These are phyloP conservation scores for Aix galericulata DNA, from an alignment of 2,113 vertebrate species.

Conservation along the genomic window DNA sequence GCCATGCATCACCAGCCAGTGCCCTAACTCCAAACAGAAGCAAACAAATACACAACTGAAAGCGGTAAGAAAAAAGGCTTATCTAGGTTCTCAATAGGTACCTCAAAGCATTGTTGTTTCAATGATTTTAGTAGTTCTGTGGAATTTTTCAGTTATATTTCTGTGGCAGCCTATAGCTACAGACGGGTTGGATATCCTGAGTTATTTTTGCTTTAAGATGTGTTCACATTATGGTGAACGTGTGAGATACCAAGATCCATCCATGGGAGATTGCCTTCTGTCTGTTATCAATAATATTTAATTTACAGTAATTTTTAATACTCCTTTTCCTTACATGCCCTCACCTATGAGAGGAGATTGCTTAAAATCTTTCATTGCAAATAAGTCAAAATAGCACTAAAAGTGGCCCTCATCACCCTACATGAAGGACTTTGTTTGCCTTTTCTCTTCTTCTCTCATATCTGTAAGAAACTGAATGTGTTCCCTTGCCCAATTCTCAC, in stretches of 20 bases:
- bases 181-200: background rate
- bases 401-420: background rate
- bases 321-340: background rate
- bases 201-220: background rate
- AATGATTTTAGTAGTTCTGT: background rate
- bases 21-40: background rate
- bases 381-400: background rate
- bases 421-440: background rate
- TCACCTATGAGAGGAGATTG: background rate
- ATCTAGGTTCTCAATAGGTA: background rate
- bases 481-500: background rate
- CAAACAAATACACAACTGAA: background rate
- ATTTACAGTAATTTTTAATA: background rate
- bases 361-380: background rate
- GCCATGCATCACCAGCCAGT: background rate
- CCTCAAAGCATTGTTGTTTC: background rate
- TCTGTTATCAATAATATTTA: background rate
- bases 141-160: background rate
- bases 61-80: background rate
- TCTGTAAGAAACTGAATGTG: background rate
- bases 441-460: background rate
- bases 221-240: background rate
- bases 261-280: background rate
- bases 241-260: background rate
- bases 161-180: background rate